Evolutionary conservation across 2,888 invertebrate species (phyloP), one percentile per base, ranked within the genome.

Genomic region (Pyrochroa serraticornis): DNA sequence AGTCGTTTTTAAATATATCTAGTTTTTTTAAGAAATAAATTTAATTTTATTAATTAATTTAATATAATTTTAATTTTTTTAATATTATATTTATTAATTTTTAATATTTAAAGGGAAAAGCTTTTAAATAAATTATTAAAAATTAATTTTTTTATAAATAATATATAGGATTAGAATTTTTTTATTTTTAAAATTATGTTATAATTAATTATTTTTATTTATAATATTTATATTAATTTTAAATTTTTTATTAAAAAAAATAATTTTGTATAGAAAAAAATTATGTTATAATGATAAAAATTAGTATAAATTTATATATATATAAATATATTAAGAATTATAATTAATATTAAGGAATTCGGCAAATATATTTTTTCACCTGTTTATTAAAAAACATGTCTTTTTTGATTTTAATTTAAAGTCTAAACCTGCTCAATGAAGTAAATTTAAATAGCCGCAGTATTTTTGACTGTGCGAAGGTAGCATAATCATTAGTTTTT

Each of bases 381-480:
- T 89, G 87, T 89, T 89, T 88, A 89, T 80, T 85, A 88, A 88
- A n/a, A 89, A 88, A 88, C 87, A 87, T 88, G 83, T 84, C 84
- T 84, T 87, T n/a, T 83, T 84, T 82, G 84, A 66, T 64, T 68
- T 79, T 80, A 80, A 84, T 87, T 80, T 83, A 83, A 87, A 80
- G 84, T 88, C 81, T 81, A 78, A n/a, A 81, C 85, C 88, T 90
- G 89, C 88, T 85, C 88, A 85, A 84, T 90, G 89, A 86, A 22
- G 2, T 22, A 3, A 56, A 74, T 55, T 86, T 89, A 80, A 90
- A 90, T 85, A 85, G 89, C 88, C 85, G 89, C 88, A 84, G 87
- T 88, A 89, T 84, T 76, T n/a, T 82, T 88, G 82, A 89, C 87
- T 84, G 87, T 88, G 84, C 87, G 83, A 89, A 89, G 87, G 87